phyloP scores from a whole-genome alignment of 1,140 invertebrate genomes.

The Stegodyphus dumicola region DNA sequence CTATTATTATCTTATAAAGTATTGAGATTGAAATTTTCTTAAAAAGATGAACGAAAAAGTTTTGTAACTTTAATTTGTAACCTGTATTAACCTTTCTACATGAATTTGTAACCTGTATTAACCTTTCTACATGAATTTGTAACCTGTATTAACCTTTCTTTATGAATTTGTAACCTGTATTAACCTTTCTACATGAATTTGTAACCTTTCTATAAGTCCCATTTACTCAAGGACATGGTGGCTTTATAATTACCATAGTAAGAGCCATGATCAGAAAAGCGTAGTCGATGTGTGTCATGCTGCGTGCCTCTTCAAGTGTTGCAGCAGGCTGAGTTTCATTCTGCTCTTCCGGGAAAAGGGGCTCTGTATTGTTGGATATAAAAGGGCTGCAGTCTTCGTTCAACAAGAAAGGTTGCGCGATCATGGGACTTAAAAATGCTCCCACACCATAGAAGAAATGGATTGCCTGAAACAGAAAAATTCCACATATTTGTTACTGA shows the following conservation, averaged over 20 bases:
- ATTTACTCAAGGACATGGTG: too few relatives aligned
- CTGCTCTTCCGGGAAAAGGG: neutral
- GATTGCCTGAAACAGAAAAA: slow-evolving; percentile 68
- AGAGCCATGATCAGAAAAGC: slow-evolving; percentile 71
- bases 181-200: too few relatives aligned
- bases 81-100: too few relatives aligned
- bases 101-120: too few relatives aligned
- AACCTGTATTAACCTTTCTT: too few relatives aligned
- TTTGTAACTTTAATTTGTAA: too few relatives aligned
- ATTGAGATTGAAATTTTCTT: too few relatives aligned
- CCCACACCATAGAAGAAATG: slow-evolving; percentile 73
- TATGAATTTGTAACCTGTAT: too few relatives aligned
- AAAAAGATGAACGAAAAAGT: too few relatives aligned
- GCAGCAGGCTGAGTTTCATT: slow-evolving; percentile 39
- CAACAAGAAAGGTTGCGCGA: slow-evolving; percentile 71
- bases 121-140: too few relatives aligned
- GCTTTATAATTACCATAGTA: slow-evolving; percentile 67
- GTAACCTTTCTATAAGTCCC: too few relatives aligned
- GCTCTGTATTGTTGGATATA: slow-evolving; percentile 51
- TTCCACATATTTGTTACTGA: neutral
- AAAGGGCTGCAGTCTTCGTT: slow-evolving; percentile 68
- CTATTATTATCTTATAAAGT: too few relatives aligned
- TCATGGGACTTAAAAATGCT: slow-evolving; percentile 72
- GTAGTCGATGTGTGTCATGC: slow-evolving; percentile 67
- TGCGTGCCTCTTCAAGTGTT: slow-evolving; percentile 48